phyloP scores from a whole-genome alignment of 1,140 invertebrate genomes.

The Chrysopa pallens region DNA sequence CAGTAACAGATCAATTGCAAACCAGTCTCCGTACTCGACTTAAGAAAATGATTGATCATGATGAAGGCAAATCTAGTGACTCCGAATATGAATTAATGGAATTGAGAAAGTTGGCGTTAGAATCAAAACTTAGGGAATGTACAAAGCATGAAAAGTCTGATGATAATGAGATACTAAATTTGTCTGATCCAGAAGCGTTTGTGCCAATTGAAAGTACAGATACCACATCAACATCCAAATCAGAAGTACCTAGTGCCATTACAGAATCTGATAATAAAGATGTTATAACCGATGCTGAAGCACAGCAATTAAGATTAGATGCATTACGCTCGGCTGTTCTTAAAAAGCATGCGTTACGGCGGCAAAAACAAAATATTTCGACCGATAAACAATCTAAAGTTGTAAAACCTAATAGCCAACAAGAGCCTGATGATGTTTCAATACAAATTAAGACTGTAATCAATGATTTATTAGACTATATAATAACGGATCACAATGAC shows the following conservation, averaged over 20 bases:
- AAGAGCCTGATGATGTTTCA: neutral
- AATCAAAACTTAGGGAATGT: neutral
- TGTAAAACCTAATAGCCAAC: too few relatives aligned
- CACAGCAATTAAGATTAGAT: slow-evolving; percentile 10
- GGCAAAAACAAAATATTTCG: slow-evolving; percentile 9
- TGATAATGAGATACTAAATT: neutral
- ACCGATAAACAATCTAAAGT: too few relatives aligned
- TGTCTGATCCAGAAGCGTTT: neutral
- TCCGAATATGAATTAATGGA: slow-evolving; percentile 16
- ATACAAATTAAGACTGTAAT: neutral
- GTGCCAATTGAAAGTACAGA: neutral
- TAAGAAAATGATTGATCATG: slow-evolving; percentile 7
- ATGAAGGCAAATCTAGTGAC: slow-evolving; percentile 4
- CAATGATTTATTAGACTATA: neutral
- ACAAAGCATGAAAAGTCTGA: neutral
- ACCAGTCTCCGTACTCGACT: slow-evolving; percentile 8
- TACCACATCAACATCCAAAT: neutral
- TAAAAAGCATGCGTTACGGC: slow-evolving; percentile 16
- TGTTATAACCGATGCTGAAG: neutral
- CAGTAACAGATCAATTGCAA: slow-evolving; percentile 1
- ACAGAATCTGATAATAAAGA: neutral
- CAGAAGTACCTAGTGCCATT: neutral
- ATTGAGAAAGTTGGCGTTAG: slow-evolving; percentile 5
- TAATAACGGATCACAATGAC: neutral
- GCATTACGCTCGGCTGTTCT: slow-evolving; percentile 18